These are phyloP conservation scores for Azemiops feae DNA, from an alignment of 2,113 vertebrate species.

Conservation along the genomic window DNA sequence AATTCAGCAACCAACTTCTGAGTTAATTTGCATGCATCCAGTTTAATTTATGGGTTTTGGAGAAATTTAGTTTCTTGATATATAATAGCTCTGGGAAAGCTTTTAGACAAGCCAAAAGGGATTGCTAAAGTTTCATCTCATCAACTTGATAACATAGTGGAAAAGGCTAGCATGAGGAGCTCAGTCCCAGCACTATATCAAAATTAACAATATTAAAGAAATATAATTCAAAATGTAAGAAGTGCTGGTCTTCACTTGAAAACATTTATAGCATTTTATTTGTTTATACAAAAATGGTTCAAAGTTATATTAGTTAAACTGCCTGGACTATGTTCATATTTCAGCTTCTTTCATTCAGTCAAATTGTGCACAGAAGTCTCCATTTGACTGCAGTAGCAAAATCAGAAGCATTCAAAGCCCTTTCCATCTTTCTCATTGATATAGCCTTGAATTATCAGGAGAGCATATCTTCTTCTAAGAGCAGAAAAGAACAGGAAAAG, in stretches of 20 bases:
- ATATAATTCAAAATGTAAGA: conserved; percentile 3
- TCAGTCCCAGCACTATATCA: neutral
- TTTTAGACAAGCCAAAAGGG: conserved; percentile 18
- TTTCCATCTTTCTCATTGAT: neutral
- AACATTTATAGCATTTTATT: neutral
- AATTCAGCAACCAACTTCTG: conserved; percentile 7
- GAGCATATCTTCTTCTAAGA: neutral
- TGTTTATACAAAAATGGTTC: neutral
- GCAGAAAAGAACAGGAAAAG: neutral
- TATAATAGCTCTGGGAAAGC: conserved; percentile 10
- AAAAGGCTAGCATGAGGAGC: neutral
- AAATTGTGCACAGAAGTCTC: neutral
- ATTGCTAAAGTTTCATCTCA: neutral
- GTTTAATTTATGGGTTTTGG: neutral
- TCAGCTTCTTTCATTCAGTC: neutral
- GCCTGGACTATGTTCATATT: neutral
- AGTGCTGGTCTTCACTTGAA: neutral
- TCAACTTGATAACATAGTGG: conserved; percentile 24
- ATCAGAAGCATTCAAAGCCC: neutral
- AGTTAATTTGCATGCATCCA: neutral
- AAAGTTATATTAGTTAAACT: neutral
- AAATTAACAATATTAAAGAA: conserved; percentile 4
- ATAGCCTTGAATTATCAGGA: neutral
- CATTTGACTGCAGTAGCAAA: neutral
- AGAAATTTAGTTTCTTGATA: neutral